phyloP scores from a whole-genome alignment of 2,113 vertebrate species.

The Daphoenositta chrysoptera region DNA sequence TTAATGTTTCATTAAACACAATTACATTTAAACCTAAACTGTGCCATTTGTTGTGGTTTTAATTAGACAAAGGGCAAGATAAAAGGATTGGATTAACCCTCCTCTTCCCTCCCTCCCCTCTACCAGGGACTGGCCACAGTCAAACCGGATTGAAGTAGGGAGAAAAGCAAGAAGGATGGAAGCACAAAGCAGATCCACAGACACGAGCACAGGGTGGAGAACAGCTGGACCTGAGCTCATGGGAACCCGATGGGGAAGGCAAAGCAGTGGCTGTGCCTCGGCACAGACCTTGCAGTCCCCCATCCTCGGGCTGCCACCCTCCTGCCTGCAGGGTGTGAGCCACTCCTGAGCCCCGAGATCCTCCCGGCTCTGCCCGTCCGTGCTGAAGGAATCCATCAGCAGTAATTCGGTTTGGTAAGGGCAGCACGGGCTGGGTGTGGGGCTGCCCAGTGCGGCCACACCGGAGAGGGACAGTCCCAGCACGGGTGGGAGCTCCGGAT shows the following conservation, averaged over 20 bases:
- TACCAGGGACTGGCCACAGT: neutral
- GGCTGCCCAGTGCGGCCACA: neutral
- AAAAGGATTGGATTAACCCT: conserved; percentile 61
- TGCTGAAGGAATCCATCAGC: neutral
- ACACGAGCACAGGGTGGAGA: fast-evolving
- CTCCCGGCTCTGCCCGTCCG: neutral
- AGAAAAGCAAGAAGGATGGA: neutral
- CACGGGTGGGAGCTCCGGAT: fast-evolving
- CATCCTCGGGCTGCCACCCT: neutral
- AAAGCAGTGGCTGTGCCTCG: neutral
- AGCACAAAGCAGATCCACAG: neutral
- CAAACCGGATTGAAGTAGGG: neutral
- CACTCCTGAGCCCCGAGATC: fast-evolving
- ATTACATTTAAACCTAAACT: conserved; percentile 75
- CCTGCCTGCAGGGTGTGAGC: neutral
- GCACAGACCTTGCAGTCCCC: neutral
- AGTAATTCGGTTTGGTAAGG: fast-evolving
- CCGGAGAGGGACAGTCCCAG: neutral
- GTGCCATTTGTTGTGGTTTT: conserved; percentile 74
- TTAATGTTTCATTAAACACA: conserved; percentile 77
- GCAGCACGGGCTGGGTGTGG: neutral
- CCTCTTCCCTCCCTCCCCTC: neutral
- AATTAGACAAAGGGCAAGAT: conserved; percentile 72
- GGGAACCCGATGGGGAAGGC: neutral
- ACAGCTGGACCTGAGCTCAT: neutral